phyloP scores from a whole-genome alignment of 2,113 vertebrate species.

The Malurus elegans region DNA sequence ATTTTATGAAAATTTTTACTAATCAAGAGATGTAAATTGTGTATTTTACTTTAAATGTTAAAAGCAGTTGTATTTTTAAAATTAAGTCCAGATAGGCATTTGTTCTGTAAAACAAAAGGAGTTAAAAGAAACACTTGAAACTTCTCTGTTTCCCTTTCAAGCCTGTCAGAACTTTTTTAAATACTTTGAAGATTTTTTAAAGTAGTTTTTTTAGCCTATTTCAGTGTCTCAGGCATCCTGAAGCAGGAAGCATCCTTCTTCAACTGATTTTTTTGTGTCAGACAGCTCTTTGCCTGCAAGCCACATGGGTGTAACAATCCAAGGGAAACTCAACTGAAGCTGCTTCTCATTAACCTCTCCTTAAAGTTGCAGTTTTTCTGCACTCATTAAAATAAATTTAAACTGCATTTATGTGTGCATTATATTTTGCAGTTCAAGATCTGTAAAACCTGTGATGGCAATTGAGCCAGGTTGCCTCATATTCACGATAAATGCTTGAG shows the following conservation, averaged over 20 bases:
- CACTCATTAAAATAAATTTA: background rate
- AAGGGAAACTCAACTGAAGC: slow-evolving; percentile 13
- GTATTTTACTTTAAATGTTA: background rate
- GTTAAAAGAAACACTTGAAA: slow-evolving; percentile 44
- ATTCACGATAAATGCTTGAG: background rate
- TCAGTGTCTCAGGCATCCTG: slow-evolving; percentile 33
- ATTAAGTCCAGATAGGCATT: slow-evolving; percentile 23
- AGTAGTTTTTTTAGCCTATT: background rate
- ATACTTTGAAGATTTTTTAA: slow-evolving; percentile 49
- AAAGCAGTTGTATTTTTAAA: slow-evolving; percentile 8
- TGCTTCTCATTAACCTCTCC: slow-evolving; percentile 43
- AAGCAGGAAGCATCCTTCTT: slow-evolving; percentile 55
- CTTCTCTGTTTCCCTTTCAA: slow-evolving; percentile 40
- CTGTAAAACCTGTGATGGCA: background rate
- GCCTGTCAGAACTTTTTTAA: slow-evolving; percentile 33
- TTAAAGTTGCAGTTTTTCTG: background rate
- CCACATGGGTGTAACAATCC: slow-evolving; percentile 46
- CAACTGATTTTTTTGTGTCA: slow-evolving; percentile 37
- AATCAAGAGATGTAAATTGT: background rate
- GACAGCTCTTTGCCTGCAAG: slow-evolving; percentile 38
- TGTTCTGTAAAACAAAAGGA: slow-evolving; percentile 10
- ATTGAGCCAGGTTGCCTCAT: background rate
- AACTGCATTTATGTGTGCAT: background rate
- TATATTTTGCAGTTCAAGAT: background rate
- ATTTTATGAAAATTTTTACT: background rate